phyloP scores from a whole-genome alignment of 2,113 vertebrate species.

The Oceanites oceanicus region DNA sequence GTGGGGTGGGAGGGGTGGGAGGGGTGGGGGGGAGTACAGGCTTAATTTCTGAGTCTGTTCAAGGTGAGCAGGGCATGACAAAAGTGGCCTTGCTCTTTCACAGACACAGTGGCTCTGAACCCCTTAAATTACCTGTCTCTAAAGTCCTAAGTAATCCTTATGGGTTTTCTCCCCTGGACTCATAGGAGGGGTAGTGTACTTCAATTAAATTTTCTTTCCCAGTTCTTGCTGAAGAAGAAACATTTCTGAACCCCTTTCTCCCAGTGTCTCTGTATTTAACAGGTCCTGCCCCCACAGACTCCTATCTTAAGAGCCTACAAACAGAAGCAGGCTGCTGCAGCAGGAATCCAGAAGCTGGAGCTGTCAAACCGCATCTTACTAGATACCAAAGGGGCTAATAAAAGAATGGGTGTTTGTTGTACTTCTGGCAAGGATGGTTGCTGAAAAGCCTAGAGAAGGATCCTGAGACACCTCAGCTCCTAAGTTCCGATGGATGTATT shows the following conservation, averaged over 20 bases:
- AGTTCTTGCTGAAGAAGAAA: background rate
- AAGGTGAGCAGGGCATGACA: background rate
- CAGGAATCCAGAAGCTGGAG: constrained; percentile 30
- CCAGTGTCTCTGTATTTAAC: background rate
- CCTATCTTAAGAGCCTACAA: constrained; percentile 15
- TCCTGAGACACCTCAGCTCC: background rate
- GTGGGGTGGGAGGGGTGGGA: background rate
- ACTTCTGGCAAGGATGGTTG: constrained; percentile 29
- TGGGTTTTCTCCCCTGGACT: background rate
- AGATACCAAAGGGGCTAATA: constrained; percentile 40
- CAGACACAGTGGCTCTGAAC: background rate
- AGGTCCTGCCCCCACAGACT: background rate
- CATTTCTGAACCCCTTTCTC: background rate
- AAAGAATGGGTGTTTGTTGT: constrained; percentile 45
- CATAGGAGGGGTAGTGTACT: background rate
- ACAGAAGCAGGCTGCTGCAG: background rate
- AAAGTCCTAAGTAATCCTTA: background rate
- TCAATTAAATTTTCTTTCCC: background rate
- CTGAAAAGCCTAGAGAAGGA: constrained; percentile 49
- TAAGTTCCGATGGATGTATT: background rate
- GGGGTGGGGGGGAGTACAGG: background rate
- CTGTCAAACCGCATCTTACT: background rate
- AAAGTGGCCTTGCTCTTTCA: background rate
- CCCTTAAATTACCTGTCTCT: background rate
- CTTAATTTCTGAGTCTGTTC: background rate